These are phyloP conservation scores for Tanytarsus gracilentus DNA, from an alignment of 2,888 invertebrate species.

Conservation along the genomic window DNA sequence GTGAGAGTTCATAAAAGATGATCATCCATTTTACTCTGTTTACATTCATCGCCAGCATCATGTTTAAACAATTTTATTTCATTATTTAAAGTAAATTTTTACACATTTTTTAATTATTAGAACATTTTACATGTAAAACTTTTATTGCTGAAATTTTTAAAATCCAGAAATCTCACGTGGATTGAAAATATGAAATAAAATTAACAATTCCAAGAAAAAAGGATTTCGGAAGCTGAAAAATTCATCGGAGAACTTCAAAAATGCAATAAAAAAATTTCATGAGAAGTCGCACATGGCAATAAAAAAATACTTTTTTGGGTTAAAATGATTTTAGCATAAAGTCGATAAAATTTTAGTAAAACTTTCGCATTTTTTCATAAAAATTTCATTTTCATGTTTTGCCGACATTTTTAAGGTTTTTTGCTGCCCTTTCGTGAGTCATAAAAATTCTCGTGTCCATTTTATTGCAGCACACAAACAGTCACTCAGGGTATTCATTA, in stretches of 20 bases:
- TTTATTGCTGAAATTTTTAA: background rate
- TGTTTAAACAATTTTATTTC: background rate
- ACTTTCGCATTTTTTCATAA: too few relatives aligned
- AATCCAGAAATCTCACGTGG: background rate
- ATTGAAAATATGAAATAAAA: background rate
- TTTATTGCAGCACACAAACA: background rate
- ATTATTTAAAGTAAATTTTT: too few relatives aligned
- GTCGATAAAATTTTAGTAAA: background rate
- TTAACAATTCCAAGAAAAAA: too few relatives aligned
- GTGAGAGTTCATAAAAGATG: too few relatives aligned
- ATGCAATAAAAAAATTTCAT: background rate
- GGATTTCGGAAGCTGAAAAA: too few relatives aligned
- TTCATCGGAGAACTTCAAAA: background rate
- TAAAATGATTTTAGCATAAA: background rate
- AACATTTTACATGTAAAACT: background rate
- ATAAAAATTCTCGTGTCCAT: background rate
- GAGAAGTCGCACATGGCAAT: background rate
- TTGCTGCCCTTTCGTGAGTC: background rate
- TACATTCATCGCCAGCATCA: too few relatives aligned
- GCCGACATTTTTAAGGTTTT: background rate
- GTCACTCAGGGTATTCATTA: conserved; percentile 5
- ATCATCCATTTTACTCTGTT: background rate
- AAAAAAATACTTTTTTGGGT: background rate
- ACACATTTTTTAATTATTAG: background rate
- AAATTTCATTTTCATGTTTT: background rate